phyloP scores from a whole-genome alignment of 30 jellyfish, hydroid and myxozoan genomes.

The Sanderia malayensis region DNA sequence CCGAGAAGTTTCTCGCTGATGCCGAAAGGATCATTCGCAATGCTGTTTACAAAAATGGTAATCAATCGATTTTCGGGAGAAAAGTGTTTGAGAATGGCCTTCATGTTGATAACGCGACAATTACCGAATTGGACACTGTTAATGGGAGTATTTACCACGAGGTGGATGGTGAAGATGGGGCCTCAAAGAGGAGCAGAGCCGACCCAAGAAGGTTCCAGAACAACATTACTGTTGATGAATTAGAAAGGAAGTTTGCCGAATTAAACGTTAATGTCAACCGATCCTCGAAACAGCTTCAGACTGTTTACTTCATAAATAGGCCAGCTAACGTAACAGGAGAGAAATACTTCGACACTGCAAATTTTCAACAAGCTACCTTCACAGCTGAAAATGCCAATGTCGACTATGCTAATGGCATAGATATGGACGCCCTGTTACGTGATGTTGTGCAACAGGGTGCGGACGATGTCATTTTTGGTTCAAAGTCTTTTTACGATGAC shows the following conservation, averaged over 20 bases:
- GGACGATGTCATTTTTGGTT: conserved; percentile 50
- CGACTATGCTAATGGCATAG: not conserved
- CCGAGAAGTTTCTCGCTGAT: not conserved
- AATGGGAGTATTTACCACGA: conserved; percentile 39
- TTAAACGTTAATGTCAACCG: not conserved
- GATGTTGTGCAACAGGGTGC: conserved; percentile 26
- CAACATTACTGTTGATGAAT: not conserved
- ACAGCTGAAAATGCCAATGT: not conserved
- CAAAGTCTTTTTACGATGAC: conserved; percentile 10
- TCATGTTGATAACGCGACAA: not conserved
- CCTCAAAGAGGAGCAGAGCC: conserved; percentile 5
- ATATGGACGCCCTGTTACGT: conserved; percentile 1
- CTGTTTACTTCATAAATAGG: not conserved
- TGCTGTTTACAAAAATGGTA: conserved; percentile 16
- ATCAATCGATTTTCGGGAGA: conserved; percentile 24
- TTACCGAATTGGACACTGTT: not conserved
- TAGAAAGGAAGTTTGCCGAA: not conserved
- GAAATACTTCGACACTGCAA: not conserved
- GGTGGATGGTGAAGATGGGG: conserved; percentile 3
- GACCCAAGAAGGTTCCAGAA: not conserved
- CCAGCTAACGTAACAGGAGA: not conserved
- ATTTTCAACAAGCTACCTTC: not conserved
- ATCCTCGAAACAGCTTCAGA: not conserved
- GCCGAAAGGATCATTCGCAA: not conserved
- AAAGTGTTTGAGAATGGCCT: not conserved